These are phyloP conservation scores for Phaethon lepturus DNA, from an alignment of 2,113 vertebrate species.

Conservation along the genomic window DNA sequence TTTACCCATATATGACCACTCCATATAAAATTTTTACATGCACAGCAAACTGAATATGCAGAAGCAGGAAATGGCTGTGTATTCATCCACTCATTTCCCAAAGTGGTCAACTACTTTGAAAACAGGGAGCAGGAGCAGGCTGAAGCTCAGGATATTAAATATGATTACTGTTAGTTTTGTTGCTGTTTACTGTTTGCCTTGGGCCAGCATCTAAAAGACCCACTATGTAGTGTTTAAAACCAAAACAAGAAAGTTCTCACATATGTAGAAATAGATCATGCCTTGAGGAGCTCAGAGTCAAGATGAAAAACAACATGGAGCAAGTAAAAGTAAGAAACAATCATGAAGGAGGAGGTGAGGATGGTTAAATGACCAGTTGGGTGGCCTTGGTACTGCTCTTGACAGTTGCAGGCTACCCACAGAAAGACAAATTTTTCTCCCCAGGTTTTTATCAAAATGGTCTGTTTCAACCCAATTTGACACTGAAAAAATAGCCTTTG, in stretches of 20 bases:
- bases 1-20: background rate
- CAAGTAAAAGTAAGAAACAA: background rate
- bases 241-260: background rate
- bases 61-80: background rate
- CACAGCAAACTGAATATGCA: background rate
- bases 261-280: background rate
- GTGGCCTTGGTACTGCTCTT: background rate
- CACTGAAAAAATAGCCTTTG: background rate
- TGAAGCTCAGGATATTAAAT: background rate
- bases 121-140: background rate
- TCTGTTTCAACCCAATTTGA: background rate
- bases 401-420: background rate
- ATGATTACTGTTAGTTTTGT: background rate
- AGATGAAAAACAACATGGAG: background rate
- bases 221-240: background rate
- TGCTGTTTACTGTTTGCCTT: background rate
- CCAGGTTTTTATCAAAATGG: background rate
- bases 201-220: background rate
- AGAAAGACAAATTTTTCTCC: background rate
- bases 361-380: background rate
- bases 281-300: background rate
- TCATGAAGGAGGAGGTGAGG: background rate
- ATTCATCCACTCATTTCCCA: background rate
- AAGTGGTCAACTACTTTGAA: background rate
- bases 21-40: background rate